phyloP scores from a whole-genome alignment of 2,888 invertebrate species.

The Trachelus iudaicus region DNA sequence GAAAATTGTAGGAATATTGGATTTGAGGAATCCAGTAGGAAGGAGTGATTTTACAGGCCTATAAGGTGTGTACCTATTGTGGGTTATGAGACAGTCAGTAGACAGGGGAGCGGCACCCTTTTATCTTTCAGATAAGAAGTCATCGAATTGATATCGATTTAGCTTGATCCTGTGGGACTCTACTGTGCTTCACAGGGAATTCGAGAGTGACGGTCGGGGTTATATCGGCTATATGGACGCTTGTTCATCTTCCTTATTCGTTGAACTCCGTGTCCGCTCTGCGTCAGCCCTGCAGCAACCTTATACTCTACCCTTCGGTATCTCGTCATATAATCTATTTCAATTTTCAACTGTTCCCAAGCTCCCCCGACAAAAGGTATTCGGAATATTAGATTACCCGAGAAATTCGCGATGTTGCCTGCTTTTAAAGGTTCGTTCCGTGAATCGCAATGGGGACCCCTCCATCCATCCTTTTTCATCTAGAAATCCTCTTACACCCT shows the following conservation, averaged over 20 bases:
- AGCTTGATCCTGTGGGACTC: neutral
- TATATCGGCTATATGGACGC: neutral
- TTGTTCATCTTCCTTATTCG: neutral
- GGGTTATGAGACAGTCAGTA: neutral
- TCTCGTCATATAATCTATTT: conserved; percentile 32
- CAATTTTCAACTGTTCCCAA: conserved; percentile 29
- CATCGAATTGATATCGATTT: conserved; percentile 43
- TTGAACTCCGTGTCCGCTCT: neutral
- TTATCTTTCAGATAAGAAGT: conserved; percentile 18
- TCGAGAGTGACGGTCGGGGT: neutral
- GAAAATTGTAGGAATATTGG: neutral
- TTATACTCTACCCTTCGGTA: conserved; percentile 2
- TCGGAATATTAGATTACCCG: conserved; percentile 21
- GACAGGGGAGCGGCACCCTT: neutral
- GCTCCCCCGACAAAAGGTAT: conserved; percentile 20
- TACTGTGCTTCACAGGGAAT: neutral
- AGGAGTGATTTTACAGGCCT: neutral
- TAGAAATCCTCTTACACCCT: neutral
- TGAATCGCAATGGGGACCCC: neutral
- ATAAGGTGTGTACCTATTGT: neutral
- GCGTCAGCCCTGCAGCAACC: neutral
- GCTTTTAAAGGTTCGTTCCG: conserved; percentile 3
- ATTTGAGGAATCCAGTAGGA: neutral
- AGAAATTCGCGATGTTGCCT: conserved; percentile 18
- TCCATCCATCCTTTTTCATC: neutral